Conservation (phyloP, 2,113 vertebrate genomes). For the Nibea albiflora region DNA sequence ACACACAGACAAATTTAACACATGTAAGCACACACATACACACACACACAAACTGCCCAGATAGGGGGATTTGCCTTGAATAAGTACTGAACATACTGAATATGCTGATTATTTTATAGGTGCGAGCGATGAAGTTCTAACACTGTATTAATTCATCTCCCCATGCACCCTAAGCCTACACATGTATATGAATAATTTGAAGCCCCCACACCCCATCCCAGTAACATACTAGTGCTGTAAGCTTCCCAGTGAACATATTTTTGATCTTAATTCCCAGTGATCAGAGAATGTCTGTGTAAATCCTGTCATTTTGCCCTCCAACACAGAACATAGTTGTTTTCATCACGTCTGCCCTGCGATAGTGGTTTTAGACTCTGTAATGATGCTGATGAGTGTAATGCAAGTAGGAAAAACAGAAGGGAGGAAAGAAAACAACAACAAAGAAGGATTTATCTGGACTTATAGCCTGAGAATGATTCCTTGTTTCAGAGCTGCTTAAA, state of each 20-base stretch:
- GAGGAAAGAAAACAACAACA: slow-evolving; percentile 4
- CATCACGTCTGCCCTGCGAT: slow-evolving; percentile 44
- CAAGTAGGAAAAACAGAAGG: slow-evolving; percentile 20
- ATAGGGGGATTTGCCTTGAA: slow-evolving; percentile 21
- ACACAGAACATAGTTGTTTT: slow-evolving; percentile 52
- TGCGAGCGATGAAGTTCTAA: slow-evolving; percentile 9
- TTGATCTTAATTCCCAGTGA: slow-evolving; percentile 61
- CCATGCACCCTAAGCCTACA: slow-evolving; percentile 28
- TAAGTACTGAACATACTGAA: slow-evolving; percentile 14
- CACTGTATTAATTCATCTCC: slow-evolving; percentile 5
- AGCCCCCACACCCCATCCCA: neutral
- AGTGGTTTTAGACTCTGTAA: slow-evolving; percentile 62
- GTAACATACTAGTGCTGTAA: slow-evolving; percentile 34
- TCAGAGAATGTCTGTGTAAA: slow-evolving; percentile 61
- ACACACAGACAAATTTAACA: neutral
- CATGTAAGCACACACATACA: neutral
- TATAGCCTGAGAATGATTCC: slow-evolving; percentile 26
- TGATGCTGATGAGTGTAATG: slow-evolving; percentile 50
- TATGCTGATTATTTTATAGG: slow-evolving; percentile 24
- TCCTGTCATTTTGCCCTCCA: slow-evolving; percentile 50
- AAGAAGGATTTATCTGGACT: slow-evolving; percentile 19
- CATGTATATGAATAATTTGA: slow-evolving; percentile 50
- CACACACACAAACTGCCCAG: neutral
- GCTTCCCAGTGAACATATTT: slow-evolving; percentile 33
- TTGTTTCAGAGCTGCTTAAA: slow-evolving; percentile 55